phyloP scores from a whole-genome alignment of 2,888 invertebrate genomes.

The Drosophila maculinotata region DNA sequence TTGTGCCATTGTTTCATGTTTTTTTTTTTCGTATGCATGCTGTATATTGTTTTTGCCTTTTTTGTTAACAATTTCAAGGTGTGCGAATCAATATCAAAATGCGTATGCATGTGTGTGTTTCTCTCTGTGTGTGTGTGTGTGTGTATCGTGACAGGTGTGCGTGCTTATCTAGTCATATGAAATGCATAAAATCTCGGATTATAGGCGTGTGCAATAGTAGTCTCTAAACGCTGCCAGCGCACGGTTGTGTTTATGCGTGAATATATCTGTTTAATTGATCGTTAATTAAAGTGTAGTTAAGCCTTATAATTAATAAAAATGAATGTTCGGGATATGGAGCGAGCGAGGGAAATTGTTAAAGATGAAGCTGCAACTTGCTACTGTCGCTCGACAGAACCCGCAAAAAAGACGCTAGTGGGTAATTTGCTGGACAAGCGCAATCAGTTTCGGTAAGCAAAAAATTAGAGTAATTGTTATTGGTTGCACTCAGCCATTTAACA shows the following conservation, averaged over 20 bases:
- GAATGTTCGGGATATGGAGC: slow-evolving; percentile 62
- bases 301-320: slow-evolving; percentile 32
- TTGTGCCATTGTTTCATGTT: slow-evolving; percentile 62
- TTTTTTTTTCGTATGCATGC: slow-evolving; percentile 16
- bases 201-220: slow-evolving; percentile 60
- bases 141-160: slow-evolving; percentile 62
- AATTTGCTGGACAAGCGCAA: slow-evolving; percentile 59
- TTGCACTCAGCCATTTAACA: slow-evolving; percentile 5
- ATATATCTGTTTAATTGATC: slow-evolving; percentile 13
- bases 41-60: slow-evolving; percentile 64
- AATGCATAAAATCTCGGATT: slow-evolving; percentile 71
- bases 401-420: slow-evolving; percentile 35
- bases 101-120: slow-evolving; percentile 28
- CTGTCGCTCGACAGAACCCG: slow-evolving; percentile 32
- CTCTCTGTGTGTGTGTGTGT: slow-evolving; percentile 32
- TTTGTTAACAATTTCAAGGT: slow-evolving; percentile 72
- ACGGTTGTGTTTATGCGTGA: slow-evolving; percentile 62
- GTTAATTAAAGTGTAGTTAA: slow-evolving; percentile 13
- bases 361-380: slow-evolving; percentile 29
- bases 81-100: slow-evolving; percentile 60
- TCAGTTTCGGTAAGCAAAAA: slow-evolving; percentile 65
- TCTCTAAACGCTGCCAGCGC: slow-evolving; percentile 55
- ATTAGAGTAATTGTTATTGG: neutral
- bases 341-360: slow-evolving; percentile 53
- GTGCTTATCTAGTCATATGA: slow-evolving; percentile 77